Evolutionary conservation across 1,140 invertebrate genomes (phyloP).

Genomic region (Chymomyza costata): DNA sequence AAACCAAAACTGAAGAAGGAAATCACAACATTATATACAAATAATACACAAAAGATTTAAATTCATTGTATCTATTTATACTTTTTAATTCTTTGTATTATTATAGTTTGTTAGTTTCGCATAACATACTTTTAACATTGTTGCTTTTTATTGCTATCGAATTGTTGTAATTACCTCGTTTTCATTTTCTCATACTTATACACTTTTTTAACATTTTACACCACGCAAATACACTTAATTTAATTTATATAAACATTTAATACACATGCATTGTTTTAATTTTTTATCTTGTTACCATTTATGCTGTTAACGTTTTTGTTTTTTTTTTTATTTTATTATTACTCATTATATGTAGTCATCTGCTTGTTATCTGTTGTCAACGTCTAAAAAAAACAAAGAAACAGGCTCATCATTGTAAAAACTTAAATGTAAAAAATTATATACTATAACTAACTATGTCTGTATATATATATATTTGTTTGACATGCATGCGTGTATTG

Average conservation of each 20-base stretch:
- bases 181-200: no score
- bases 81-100: conserved; percentile 70
- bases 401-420: conserved; percentile 47
- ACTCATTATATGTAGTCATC: conserved; percentile 31
- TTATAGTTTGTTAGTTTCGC: conserved; percentile 69
- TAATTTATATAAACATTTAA: conserved; percentile 52
- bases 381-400: no score
- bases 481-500: conserved; percentile 41
- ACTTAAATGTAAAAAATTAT: conserved; percentile 68
- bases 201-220: conserved; percentile 50
- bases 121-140: conserved; percentile 62
- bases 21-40: no score
- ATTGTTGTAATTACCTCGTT: conserved; percentile 29
- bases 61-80: conserved; percentile 56
- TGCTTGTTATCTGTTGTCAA: conserved; percentile 27
- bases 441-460: conserved; percentile 53
- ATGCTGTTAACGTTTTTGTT: conserved; percentile 37
- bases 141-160: conserved; percentile 47
- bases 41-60: no score
- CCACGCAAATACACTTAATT: conserved; percentile 45
- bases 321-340: conserved; percentile 22
- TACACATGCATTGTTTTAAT: conserved; percentile 50
- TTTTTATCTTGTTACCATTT: conserved; percentile 38
- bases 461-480: conserved; percentile 38
- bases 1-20: conserved; percentile 3